Evolutionary conservation across 2,113 vertebrate species (phyloP).

Genomic region (Lutjanus erythropterus): DNA sequence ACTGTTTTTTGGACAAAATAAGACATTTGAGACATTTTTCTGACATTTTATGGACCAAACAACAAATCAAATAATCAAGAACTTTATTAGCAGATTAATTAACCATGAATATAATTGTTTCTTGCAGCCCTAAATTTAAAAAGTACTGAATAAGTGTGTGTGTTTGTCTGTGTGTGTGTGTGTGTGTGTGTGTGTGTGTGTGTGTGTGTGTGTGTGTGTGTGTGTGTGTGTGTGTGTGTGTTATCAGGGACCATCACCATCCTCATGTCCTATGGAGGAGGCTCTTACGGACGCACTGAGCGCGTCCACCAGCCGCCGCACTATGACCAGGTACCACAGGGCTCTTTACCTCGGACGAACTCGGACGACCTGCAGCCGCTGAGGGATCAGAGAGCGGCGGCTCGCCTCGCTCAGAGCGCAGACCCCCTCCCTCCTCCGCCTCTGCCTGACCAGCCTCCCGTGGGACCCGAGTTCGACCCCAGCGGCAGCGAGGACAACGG

Average conservation of each 20-base stretch:
- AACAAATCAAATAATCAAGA: too few relatives aligned
- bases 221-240: not conserved
- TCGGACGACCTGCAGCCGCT: conserved; percentile 60
- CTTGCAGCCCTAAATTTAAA: too few relatives aligned
- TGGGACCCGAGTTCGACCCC: conserved; percentile 85
- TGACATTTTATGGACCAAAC: too few relatives aligned
- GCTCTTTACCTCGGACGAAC: conserved; percentile 51
- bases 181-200: not conserved
- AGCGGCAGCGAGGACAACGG: conserved; percentile 78
- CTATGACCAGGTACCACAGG: conserved; percentile 83
- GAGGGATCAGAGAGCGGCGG: conserved; percentile 61
- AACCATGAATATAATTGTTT: too few relatives aligned
- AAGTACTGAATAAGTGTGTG: too few relatives aligned
- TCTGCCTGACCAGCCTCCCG: conserved; percentile 89
- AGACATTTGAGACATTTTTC: too few relatives aligned
- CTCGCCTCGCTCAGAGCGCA: conserved; percentile 79
- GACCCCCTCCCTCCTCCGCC: conserved; percentile 91
- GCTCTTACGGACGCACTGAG: conserved; percentile 76
- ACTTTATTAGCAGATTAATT: too few relatives aligned
- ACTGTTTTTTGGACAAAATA: too few relatives aligned
- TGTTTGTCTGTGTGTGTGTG: too few relatives aligned
- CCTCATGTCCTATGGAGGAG: conserved; percentile 84
- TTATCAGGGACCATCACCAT: conserved; percentile 76
- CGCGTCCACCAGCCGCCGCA: conserved; percentile 72
- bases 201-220: not conserved